Conservation (phyloP, 92 coral and sea anemone genomes). For the Bergia sp. region DNA sequence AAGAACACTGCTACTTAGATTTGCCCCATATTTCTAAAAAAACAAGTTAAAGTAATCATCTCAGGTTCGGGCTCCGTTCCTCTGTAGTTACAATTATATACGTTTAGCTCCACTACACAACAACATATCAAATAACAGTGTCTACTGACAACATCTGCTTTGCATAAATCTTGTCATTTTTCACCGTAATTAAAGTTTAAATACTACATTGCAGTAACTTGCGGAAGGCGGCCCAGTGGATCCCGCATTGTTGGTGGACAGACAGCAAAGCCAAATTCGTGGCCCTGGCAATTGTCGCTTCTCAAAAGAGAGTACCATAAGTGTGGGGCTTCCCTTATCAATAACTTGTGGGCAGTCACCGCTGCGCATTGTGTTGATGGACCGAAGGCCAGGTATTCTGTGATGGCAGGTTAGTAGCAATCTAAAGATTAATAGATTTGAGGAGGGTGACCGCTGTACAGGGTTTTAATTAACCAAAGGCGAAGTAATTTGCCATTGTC, state of each 20-base stretch:
- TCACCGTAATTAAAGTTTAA: background rate
- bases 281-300: constrained; percentile 63
- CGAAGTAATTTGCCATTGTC: too few relatives aligned
- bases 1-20: too few relatives aligned
- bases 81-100: too few relatives aligned
- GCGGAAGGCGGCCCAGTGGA: constrained; percentile 26
- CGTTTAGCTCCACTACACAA: too few relatives aligned
- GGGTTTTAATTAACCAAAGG: too few relatives aligned
- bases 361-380: constrained; percentile 59
- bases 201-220: background rate
- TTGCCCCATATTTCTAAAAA: too few relatives aligned
- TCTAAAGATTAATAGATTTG: background rate
- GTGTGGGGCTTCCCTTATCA: constrained; percentile 60
- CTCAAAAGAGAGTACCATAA: constrained; percentile 38
- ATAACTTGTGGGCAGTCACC: constrained; percentile 51
- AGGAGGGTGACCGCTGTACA: too few relatives aligned
- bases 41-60: too few relatives aligned
- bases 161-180: background rate
- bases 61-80: too few relatives aligned
- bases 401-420: constrained; percentile 24
- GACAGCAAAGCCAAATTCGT: constrained; percentile 47
- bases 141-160: background rate
- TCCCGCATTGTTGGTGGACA: constrained; percentile 52
- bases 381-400: constrained; percentile 15
- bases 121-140: too few relatives aligned